These are phyloP conservation scores for Nannobrachium achirus DNA, from an alignment of 2,113 vertebrate species.

Conservation along the genomic window DNA sequence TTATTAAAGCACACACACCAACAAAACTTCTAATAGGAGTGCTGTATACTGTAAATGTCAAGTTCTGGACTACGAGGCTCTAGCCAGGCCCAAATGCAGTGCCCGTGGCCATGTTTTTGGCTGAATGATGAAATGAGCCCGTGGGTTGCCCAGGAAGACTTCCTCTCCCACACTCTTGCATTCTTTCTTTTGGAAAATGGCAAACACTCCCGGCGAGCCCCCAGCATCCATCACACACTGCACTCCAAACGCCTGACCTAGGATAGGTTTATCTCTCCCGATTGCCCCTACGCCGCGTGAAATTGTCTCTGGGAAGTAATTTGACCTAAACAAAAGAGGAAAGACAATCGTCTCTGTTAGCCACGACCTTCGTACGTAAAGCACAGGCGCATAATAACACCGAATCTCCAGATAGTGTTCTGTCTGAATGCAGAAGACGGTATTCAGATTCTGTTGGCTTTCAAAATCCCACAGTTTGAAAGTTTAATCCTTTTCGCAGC, in stretches of 20 bases:
- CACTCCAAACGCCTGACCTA: slow-evolving; percentile 21
- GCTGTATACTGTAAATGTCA: slow-evolving; percentile 47
- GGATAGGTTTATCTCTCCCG: slow-evolving; percentile 18
- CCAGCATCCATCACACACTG: slow-evolving; percentile 51
- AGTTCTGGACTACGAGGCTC: slow-evolving; percentile 33
- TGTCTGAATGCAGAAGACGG: too few relatives aligned
- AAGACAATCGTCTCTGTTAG: too few relatives aligned
- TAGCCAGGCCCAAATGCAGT: slow-evolving; percentile 36
- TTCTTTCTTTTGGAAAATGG: slow-evolving; percentile 47
- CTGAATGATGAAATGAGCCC: slow-evolving; percentile 42
- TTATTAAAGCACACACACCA: not conserved
- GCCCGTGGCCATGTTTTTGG: slow-evolving; percentile 39
- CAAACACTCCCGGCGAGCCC: slow-evolving; percentile 39
- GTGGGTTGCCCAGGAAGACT: slow-evolving; percentile 43
- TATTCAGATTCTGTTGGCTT: too few relatives aligned
- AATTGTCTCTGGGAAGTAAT: not conserved
- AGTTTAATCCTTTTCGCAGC: too few relatives aligned
- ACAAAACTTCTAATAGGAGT: slow-evolving; percentile 27
- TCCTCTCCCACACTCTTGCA: slow-evolving; percentile 27
- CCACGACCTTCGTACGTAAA: too few relatives aligned
- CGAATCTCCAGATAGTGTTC: too few relatives aligned
- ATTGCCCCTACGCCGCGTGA: slow-evolving; percentile 19
- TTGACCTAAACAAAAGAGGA: too few relatives aligned
- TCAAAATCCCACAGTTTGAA: too few relatives aligned
- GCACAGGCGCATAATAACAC: too few relatives aligned